phyloP scores from a whole-genome alignment of 2,113 vertebrate genomes.

The Opisthocomus hoazin region DNA sequence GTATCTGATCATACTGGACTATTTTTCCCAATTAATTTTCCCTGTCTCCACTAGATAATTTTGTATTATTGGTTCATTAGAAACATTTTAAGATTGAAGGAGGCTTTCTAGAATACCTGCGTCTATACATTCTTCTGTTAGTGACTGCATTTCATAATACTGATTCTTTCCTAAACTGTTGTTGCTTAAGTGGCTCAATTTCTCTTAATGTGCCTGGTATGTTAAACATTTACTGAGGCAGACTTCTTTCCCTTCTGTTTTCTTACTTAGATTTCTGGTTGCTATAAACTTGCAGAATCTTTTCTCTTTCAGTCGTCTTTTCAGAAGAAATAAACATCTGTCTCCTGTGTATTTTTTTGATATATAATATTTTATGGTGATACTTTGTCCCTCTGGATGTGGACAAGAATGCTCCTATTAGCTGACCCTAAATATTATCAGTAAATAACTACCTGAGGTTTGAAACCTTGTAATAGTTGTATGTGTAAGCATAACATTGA shows the following conservation, averaged over 20 bases:
- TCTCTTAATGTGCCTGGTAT: neutral
- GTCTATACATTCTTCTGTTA: neutral
- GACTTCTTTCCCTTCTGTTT: neutral
- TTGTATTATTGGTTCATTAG: neutral
- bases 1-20: neutral
- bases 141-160: neutral
- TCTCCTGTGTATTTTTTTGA: neutral
- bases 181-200: neutral
- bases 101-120: neutral
- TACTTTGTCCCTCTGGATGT: neutral
- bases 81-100: neutral
- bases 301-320: neutral
- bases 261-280: neutral
- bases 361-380: neutral
- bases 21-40: neutral
- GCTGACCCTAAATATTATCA: neutral
- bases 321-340: neutral
- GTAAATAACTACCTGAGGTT: neutral
- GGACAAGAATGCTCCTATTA: neutral
- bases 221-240: neutral
- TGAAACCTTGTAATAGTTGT: neutral
- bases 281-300: neutral
- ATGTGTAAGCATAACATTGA: neutral
- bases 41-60: neutral
- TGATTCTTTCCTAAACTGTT: neutral